A percentile compares a stretch with the other conserved stretches of the same genome.
Conservation (phyloP, 2,888 invertebrate genomes). For the Sylvicola cinctus region DNA sequence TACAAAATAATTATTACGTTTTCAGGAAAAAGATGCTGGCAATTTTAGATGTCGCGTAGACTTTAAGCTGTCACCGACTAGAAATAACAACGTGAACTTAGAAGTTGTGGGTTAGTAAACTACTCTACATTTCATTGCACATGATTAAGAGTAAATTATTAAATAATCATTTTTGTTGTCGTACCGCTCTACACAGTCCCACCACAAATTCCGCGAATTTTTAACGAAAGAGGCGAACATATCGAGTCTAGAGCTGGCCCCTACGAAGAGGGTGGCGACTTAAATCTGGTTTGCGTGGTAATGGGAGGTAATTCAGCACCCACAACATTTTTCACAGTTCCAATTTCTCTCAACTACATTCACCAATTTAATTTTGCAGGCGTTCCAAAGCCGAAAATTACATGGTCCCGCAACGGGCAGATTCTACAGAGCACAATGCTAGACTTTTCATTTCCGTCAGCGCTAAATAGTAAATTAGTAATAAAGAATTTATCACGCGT, state of each 20-base stretch:
- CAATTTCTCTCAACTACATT: not conserved
- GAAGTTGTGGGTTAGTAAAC: slow-evolving; percentile 52
- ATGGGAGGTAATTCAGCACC: slow-evolving; percentile 38
- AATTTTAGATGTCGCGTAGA: slow-evolving; percentile 59
- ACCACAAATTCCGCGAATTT: slow-evolving; percentile 45
- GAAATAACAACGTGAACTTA: slow-evolving; percentile 55
- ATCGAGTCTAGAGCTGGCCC: slow-evolving; percentile 40
- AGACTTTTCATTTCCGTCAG: slow-evolving; percentile 24
- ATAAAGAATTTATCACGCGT: slow-evolving; percentile 40
- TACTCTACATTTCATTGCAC: not conserved
- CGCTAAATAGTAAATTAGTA: slow-evolving; percentile 36
- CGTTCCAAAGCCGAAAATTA: slow-evolving; percentile 46
- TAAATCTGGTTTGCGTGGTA: slow-evolving; percentile 49
- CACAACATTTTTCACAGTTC: not conserved
- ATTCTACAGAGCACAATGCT: slow-evolving; percentile 23
- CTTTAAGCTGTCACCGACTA: slow-evolving; percentile 54
- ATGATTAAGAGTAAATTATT: not conserved
- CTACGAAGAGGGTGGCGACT: slow-evolving; percentile 46
- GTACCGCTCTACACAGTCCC: slow-evolving; percentile 34
- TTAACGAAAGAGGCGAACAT: slow-evolving; percentile 43
- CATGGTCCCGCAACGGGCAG: slow-evolving; percentile 52
- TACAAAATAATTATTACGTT: slow-evolving; percentile 8
- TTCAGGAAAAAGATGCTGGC: slow-evolving; percentile 43
- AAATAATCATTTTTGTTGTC: not conserved
- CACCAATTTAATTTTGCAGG: slow-evolving; percentile 26